A percentile compares a stretch with the other conserved stretches of the same genome.
phyloP scores from a whole-genome alignment of 2,113 vertebrate genomes.

The Oryctolagus cuniculus region mOryCun1.1 NC_091436.1:157786501-157787000 shows the following conservation, averaged over 20 bases:
- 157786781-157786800: background rate
- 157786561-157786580: background rate
- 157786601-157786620: background rate
- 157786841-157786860: background rate
- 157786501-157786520: no score
- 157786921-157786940: background rate
- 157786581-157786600: background rate
- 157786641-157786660: background rate
- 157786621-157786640: background rate
- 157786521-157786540: no score
- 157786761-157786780: background rate
- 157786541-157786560: background rate
- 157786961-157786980: background rate
- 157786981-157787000: background rate
- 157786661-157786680: background rate
- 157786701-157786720: background rate
- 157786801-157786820: background rate
- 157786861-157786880: conserved; percentile 18
- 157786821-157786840: background rate
- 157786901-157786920: background rate
- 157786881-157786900: background rate
- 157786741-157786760: background rate
- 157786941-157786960: background rate
- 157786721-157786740: background rate
- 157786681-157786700: background rate